Base-by-base conservation (phyloP, 2,113 vertebrate genomes). In the Serinus canaria region DNA sequence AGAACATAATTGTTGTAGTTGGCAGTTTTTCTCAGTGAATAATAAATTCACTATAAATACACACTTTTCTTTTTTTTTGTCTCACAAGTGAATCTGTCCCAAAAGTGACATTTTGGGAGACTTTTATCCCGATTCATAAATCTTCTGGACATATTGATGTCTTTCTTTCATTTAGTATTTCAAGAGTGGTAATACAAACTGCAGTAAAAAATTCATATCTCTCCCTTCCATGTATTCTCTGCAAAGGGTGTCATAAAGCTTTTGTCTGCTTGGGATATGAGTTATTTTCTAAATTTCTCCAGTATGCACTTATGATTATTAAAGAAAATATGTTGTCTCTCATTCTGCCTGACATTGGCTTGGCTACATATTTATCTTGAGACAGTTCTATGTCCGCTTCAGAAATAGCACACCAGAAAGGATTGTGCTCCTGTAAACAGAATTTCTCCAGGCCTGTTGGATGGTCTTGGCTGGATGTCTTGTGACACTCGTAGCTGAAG, bases 251-350 rank as follows among this genome's bases (percentile, higher is more conserved):
- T 77, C 19, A 6, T 63, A 46, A 79, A 62, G 20, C 25, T 77
- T 83, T 77, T 80, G 11, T 55, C 49, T 89, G 15, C 81, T 75
- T 92, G 19, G 11, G 11, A 4, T 58, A 8, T 31, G 9, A 85
- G 16, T 66, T 1, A 28, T 62, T 94, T 88, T 62, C 50, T 37
- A 82, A 17, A 44, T 90, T 60, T 82, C n/a, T 85, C 31, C 46
- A 22, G 21, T 43, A 62, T 9, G 3, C 14, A 21, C 11, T 63
- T 67, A n/a, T 0, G 0, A 35, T 7, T n/a, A 10, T 77, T 84
- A 84, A 82, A 60, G 25, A 83, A 58, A 30, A 33, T 28, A 14
- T 0, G 0, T 47, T 56, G 7, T 76, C 17, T 67, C 7, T 81
- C 63, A 25, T 69, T 81, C n/a, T 84, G 27, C 14, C 21, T 70